Evolutionary conservation across 2,113 vertebrate genomes (phyloP).

Genomic region (Cheirogaleus medius): DNA sequence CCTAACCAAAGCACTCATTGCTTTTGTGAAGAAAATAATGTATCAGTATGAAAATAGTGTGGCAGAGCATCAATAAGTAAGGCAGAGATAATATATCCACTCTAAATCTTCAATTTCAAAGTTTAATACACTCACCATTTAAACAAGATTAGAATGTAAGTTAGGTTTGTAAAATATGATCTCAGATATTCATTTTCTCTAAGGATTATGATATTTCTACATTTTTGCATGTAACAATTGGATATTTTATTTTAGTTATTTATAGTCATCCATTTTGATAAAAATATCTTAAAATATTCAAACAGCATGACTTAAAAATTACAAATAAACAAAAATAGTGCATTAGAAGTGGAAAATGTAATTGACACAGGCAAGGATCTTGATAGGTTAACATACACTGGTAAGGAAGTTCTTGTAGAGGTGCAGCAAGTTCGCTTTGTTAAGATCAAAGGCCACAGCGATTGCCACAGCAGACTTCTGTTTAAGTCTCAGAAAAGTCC

Average conservation of each 20-base stretch:
- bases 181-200: not conserved
- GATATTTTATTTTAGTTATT: constrained; percentile 24
- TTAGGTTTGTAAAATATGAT: not conserved
- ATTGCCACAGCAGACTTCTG: not conserved
- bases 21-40: constrained; percentile 17
- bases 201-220: not conserved
- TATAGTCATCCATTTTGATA: not conserved
- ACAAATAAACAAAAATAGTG: not conserved
- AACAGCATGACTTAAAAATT: not conserved
- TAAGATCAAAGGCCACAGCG: not conserved
- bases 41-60: not conserved
- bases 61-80: not conserved
- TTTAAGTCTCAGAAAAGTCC: not conserved
- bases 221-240: not conserved
- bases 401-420: not conserved
- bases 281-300: constrained; percentile 22
- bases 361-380: not conserved
- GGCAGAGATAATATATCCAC: not conserved
- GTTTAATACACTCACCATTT: constrained; percentile 3
- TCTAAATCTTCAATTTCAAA: not conserved
- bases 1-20: not conserved
- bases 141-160: not conserved
- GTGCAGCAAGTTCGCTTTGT: not conserved
- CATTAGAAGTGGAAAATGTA: not conserved
- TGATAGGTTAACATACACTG: not conserved